A percentile compares a stretch with the other conserved stretches of the same genome.
phyloP scores from a whole-genome alignment of 2,888 invertebrate species.

The Geotrupes spiniger region DNA sequence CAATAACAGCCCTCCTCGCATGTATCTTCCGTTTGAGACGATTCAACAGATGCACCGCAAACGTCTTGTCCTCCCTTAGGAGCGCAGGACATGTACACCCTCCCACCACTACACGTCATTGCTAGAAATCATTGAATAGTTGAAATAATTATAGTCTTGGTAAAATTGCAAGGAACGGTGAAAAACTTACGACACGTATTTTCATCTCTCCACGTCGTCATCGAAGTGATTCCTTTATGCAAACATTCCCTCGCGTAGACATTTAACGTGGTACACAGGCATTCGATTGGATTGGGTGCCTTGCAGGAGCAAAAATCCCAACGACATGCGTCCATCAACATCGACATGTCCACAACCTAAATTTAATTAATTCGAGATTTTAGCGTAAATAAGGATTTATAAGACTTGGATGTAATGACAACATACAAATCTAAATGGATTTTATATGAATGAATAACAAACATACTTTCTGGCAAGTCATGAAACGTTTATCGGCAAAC shows the following conservation, averaged over 20 bases:
- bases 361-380: slow-evolving; percentile 6
- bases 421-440: too few relatives aligned
- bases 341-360: slow-evolving; percentile 60
- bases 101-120: slow-evolving; percentile 71
- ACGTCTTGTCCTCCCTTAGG: slow-evolving; percentile 64
- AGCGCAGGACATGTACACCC: slow-evolving; percentile 77
- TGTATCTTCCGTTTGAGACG: slow-evolving; percentile 42
- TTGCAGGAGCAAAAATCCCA: slow-evolving; percentile 75
- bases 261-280: slow-evolving; percentile 73
- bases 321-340: slow-evolving; percentile 69
- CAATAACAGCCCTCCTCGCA: slow-evolving; percentile 92
- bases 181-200: slow-evolving; percentile 76
- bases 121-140: slow-evolving; percentile 55
- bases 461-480: slow-evolving; percentile 59
- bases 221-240: slow-evolving; percentile 60
- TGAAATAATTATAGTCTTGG: too few relatives aligned
- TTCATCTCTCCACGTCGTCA: slow-evolving; percentile 74
- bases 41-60: slow-evolving; percentile 60
- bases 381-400: too few relatives aligned
- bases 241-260: slow-evolving; percentile 77
- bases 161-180: background rate
- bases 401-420: too few relatives aligned
- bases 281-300: slow-evolving; percentile 57
- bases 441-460: too few relatives aligned
- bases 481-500: slow-evolving; percentile 63